A percentile compares a stretch with the other conserved stretches of the same genome.
Evolutionary conservation across 2,797 vertebrate species (phyloP).

Genomic region (Enteromius argenteus): DNA sequence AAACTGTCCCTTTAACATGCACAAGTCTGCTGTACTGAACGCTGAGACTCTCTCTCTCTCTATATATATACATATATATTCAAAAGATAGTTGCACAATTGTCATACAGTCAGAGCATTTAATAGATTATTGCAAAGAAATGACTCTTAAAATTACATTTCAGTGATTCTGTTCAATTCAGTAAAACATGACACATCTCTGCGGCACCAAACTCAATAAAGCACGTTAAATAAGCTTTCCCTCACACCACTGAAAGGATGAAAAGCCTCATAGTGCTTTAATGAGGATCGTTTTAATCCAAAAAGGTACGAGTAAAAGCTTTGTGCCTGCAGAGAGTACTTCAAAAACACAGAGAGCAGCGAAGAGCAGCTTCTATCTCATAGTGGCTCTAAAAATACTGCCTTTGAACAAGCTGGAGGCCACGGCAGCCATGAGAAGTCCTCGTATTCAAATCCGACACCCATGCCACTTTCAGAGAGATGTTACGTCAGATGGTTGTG

Average conservation of each 20-base stretch:
- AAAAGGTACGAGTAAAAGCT: conserved; percentile 75
- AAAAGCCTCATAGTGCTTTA: conserved; percentile 72
- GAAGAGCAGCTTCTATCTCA: conserved; percentile 56
- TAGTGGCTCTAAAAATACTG: conserved; percentile 68
- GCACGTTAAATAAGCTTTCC: conserved; percentile 39
- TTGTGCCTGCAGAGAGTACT: conserved; percentile 74
- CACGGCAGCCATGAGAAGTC: conserved; percentile 46
- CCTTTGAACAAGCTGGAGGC: conserved; percentile 60
- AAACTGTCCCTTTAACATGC: background rate
- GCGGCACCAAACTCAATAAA: conserved; percentile 35
- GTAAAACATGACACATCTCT: conserved; percentile 11
- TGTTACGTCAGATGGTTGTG: conserved; percentile 58
- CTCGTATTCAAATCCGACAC: conserved; percentile 42
- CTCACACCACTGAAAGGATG: conserved; percentile 59
- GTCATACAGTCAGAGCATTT: conserved; percentile 1
- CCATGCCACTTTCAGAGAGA: conserved; percentile 41
- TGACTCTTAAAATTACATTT: background rate
- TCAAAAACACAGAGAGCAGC: conserved; percentile 67
- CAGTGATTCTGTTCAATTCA: background rate
- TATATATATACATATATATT: background rate
- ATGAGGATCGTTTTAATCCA: conserved; percentile 74
- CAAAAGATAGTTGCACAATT: background rate
- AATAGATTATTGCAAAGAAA: background rate
- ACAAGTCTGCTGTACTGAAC: background rate
- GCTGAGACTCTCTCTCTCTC: background rate